Base-by-base conservation (phyloP, 2,797 vertebrate genomes). In the Nasua narica region DNA sequence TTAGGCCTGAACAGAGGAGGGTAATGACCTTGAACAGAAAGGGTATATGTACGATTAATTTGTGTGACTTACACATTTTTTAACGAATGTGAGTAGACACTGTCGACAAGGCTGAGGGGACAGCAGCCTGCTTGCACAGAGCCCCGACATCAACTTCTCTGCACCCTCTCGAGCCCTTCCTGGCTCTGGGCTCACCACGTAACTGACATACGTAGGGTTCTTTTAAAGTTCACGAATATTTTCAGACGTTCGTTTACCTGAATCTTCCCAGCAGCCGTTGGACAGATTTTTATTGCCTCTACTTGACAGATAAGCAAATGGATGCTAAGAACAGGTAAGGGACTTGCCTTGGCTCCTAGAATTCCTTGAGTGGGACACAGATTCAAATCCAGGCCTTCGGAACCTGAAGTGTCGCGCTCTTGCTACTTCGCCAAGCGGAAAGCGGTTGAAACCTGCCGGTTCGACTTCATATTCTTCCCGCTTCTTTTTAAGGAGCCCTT, bases 161-260 rank as follows among this genome's bases (percentile, higher is more conserved):
- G 5, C 18, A 2, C 35, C 60, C 27, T 25, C 50, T 16, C 5
- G n/a, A 18, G 12, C 54, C 48, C 69, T 13, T 29, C 69, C 0
- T 29, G 13, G 1, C 1, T 1, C 23, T 1, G 0, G 27, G 35
- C 27, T 87, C 29, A 14, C 25, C 29, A 1, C 0, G 13, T n/a
- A 35, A 37, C 65, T 23, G 67, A 19, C 43, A 12, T 77, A 11
- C 12, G 10, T 74, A 43, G 18, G 5, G 3, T 52, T 62, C 37
- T 82, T 82, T 74, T 12, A 69, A 21, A 40, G 14, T 60, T 43
- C 25, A 52, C 35, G 3, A 9, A 50, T 60, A 19, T 35, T 11
- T 77, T 58, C 52, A 23, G 18, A 11, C 8, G 2, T 0, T 62
- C 54, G 16, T 50, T 70, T 50, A 46, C 27, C n/a, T 50, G n/a